phyloP scores from a whole-genome alignment of 1,140 invertebrate species.

The Pogonomyrmex barbatus region DNA sequence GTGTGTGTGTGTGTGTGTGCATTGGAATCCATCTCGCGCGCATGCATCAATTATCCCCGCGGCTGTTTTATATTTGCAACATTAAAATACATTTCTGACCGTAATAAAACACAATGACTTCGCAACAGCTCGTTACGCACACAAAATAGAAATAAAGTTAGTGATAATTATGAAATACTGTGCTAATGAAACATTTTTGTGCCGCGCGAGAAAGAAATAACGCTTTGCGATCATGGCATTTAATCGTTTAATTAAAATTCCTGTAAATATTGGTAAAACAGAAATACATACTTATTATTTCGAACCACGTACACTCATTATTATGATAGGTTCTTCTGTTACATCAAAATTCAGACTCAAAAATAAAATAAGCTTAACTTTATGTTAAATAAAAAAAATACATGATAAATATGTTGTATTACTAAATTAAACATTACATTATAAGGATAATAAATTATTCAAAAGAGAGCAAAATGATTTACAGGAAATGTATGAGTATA shows the following conservation, averaged over 20 bases:
- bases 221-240: neutral
- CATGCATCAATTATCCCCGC: constrained; percentile 15
- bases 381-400: neutral
- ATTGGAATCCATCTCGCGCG: constrained; percentile 12
- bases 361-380: constrained; percentile 26
- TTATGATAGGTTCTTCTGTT: neutral
- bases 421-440: neutral
- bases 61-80: constrained; percentile 26
- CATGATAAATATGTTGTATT: neutral
- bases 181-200: neutral
- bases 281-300: neutral
- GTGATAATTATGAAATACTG: constrained; percentile 19
- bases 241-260: neutral
- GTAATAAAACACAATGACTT: constrained; percentile 37
- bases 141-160: constrained; percentile 23
- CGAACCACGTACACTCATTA: neutral
- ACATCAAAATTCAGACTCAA: neutral
- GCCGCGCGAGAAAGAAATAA: neutral
- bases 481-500: neutral
- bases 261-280: neutral
- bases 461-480: neutral
- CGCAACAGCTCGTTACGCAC: neutral
- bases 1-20: too few relatives aligned
- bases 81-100: constrained; percentile 9
- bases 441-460: neutral